A percentile compares a stretch with the other conserved stretches of the same genome.
These are phyloP conservation scores for Ctenomys sociabilis DNA, from an alignment of 2,113 vertebrate species.

Conservation along the genomic window DNA sequence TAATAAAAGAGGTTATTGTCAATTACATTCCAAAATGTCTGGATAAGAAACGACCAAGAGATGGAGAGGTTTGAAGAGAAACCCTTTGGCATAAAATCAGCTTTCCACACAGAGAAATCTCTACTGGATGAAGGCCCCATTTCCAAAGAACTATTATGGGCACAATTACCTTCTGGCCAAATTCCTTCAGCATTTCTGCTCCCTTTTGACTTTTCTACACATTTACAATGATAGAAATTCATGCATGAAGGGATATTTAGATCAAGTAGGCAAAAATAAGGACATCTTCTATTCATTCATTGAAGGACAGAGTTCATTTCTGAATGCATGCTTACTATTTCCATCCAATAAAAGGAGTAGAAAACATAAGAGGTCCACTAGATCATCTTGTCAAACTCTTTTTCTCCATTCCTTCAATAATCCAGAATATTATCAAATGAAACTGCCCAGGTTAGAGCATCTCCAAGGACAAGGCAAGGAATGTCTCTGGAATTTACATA, in stretches of 20 bases:
- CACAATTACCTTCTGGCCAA: constrained; percentile 41
- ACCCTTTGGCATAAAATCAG: neutral
- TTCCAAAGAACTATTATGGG: neutral
- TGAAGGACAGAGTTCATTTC: neutral
- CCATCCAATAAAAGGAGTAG: constrained; percentile 28
- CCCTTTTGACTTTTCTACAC: neutral
- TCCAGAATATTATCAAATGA: constrained; percentile 47
- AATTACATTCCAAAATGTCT: neutral
- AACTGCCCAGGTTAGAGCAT: neutral
- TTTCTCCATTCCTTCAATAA: neutral
- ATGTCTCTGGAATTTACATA: neutral
- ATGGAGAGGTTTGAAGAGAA: neutral
- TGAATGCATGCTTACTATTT: constrained; percentile 32
- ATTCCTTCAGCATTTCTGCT: constrained; percentile 42
- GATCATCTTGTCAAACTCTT: constrained; percentile 60
- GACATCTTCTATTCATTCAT: constrained; percentile 17
- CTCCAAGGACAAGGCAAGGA: constrained; percentile 57
- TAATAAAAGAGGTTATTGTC: neutral
- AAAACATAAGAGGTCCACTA: constrained; percentile 22
- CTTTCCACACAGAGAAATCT: constrained; percentile 41
- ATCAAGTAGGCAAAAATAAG: constrained; percentile 40
- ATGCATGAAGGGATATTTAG: neutral
- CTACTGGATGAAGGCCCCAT: neutral
- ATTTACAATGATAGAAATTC: neutral
- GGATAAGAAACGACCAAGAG: neutral